Conservation (phyloP, 2,113 vertebrate genomes). For the Oenanthe oenanthe region DNA sequence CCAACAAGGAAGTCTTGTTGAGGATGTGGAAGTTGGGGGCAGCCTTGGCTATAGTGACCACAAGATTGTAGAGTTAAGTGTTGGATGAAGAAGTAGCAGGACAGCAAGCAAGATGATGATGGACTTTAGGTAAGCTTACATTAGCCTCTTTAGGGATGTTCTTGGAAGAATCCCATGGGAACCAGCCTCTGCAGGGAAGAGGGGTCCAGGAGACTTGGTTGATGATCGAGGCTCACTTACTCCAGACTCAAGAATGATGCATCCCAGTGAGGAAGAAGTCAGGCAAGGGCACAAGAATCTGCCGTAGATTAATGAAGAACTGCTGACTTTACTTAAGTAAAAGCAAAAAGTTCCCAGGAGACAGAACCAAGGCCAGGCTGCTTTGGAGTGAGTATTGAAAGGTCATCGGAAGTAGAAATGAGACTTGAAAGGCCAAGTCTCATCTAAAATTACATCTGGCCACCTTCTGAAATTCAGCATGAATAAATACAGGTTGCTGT, state of each 20-base stretch:
- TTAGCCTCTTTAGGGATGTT: neutral
- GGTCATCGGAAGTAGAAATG: neutral
- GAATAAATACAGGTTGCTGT: too few species aligned
- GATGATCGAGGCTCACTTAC: neutral
- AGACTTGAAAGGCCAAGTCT: neutral
- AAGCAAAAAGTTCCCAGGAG: neutral
- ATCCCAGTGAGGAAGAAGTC: neutral
- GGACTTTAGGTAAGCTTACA: neutral
- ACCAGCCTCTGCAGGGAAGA: neutral
- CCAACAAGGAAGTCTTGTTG: neutral
- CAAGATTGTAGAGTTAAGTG: neutral
- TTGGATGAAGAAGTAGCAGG: neutral
- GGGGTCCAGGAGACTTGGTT: accelerated
- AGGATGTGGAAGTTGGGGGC: neutral
- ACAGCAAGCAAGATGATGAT: neutral
- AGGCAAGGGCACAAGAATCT: neutral
- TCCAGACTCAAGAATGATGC: neutral
- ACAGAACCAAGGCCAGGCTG: neutral
- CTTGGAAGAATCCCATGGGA: neutral
- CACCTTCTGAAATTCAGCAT: neutral
- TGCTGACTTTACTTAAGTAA: neutral
- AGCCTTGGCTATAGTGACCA: neutral
- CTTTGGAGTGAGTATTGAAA: neutral
- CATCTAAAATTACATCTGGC: neutral
- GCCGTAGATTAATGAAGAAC: neutral